Percentiles rank a stretch among this genome's conserved stretches.
These are phyloP conservation scores for Chrysolina haemoptera DNA, from an alignment of 2,888 invertebrate genomes.

Conservation along the genomic window DNA sequence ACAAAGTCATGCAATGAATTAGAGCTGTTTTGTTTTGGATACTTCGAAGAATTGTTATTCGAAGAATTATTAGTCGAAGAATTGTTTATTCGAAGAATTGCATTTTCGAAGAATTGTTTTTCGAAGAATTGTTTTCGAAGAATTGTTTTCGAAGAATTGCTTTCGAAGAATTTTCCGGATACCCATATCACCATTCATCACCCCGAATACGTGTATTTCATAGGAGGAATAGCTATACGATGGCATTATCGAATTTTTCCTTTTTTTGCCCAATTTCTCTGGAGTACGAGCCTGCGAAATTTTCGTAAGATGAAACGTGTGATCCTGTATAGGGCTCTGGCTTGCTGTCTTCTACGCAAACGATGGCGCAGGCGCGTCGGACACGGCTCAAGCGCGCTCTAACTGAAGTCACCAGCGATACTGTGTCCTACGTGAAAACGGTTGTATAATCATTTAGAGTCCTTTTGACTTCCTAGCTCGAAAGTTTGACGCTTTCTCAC, in stretches of 20 bases:
- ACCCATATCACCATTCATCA: neutral
- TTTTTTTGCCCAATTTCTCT: neutral
- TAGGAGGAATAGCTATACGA: neutral
- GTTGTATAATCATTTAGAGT: slow-evolving; percentile 71
- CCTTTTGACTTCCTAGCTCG: slow-evolving; percentile 60
- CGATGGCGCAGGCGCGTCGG: slow-evolving; percentile 90
- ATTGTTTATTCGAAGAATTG: no score
- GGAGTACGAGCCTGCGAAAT: slow-evolving; percentile 25
- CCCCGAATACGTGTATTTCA: neutral
- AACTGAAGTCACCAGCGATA: slow-evolving; percentile 91
- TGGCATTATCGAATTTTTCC: neutral
- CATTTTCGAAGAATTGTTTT: no score
- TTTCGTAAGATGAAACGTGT: slow-evolving; percentile 46
- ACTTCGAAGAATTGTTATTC: no score
- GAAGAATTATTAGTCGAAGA: no score
- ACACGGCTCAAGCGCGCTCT: slow-evolving; percentile 89
- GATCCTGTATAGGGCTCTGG: slow-evolving; percentile 75
- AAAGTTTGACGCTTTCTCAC: slow-evolving; percentile 59
- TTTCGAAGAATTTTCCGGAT: no score
- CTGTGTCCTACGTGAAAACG: slow-evolving; percentile 91
- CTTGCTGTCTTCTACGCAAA: slow-evolving; percentile 91
- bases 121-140: no score
- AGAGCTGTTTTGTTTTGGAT: no score
- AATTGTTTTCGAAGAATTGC: no score
- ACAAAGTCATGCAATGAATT: no score